Base-by-base conservation (phyloP, 1,140 invertebrate species). In the Belonocnema kinseyi region DNA sequence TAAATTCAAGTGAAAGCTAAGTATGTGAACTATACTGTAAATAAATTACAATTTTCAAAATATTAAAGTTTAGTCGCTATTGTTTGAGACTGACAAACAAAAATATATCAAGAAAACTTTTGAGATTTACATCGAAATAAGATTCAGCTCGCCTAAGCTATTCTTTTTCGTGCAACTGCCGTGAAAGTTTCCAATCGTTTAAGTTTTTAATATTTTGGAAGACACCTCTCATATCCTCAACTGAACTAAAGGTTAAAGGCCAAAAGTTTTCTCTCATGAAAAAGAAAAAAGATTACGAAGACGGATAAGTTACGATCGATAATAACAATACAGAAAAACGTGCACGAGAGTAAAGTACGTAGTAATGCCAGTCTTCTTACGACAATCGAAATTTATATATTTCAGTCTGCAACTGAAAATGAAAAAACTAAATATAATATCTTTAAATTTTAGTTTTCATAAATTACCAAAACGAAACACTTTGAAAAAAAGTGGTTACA, bases 91-190 rank as follows among this genome's bases (percentile, higher is more conserved):
- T 66, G 4, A 16, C 17, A 11, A 21, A 13, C 26, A 66, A 66
- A 13, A 61, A 61, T 26, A 61, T 13, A 61, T 66, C 74, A 75
- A 13, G 51, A 73, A 50, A 70, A 21, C 75, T 77, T 54, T 33
- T 26, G 66, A 73, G 53, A 56, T 53, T 17, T 21, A 66, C 33
- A 66, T 61, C 53, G 73, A 75, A 79, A 80, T 77, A 56, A 61
- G 72, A 76, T 77, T 61, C 46, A 53, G 71, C 26, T 26, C 46
- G 33, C 21, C 72, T 75, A n/a, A 14, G 61, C 33, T 3, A 66
- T 66, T 66, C 26, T 66, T 66, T 66, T 66, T n/a, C 33, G 26
- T 46, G 40, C 33, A 33, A n/a, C 33, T 61, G 19, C 33, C 21
- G 4, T 4, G n/a, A 66, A 66, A 66, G 61, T 66, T 66, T 66